Evolutionary conservation across 2,113 vertebrate genomes (phyloP), one percentile per base, ranked within the genome.

Genomic region (Microtus ochrogaster): DNA sequence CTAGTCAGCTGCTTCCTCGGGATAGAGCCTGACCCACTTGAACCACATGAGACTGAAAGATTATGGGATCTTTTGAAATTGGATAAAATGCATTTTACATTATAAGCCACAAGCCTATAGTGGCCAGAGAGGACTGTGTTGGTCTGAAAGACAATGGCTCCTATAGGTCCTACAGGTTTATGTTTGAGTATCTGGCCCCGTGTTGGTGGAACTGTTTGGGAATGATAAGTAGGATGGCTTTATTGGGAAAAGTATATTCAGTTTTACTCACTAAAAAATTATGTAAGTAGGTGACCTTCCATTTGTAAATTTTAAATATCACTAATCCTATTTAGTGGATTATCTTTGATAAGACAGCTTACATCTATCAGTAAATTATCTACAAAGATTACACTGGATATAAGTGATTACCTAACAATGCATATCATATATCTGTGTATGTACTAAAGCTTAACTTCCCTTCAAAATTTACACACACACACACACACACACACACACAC

Each of bases 221-320:
- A 83, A 83, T n/a, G 36, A 61, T 41, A 61, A 83, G 55, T n/a
- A 83, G 7, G 24, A 61, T 28, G 13, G 36, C 79, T 22, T 82
- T 61, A 39, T 16, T 28, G 55, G 6, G 58, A n/a, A 7, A 83
- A 26, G 3, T 61, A 12, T 61, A 22, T n/a, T 78, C 39, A 85
- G 52, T 82, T 95, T 96, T 88, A 92, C 24, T 90, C 63, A 79
- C 41, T 76, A 88, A 13, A 83, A 95, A 96, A 83, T 91, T 87
- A 66, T 49, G 1, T 63, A 82, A 89, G 33, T 47, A 92, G 8
- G 4, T 83, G 22, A 87, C 13, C 22, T 16, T 83, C n/a, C 55
- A 61, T 83, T 83, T 39, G 22, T 61, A 83, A 61, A 83, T 83
- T 61, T 83, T 61, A 83, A 83, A 28, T 83, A 61, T 14, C n/a